Percentiles rank a stretch among this genome's conserved stretches.
Evolutionary conservation across 92 coral and sea anemone species (phyloP).

Genomic region (Parazoanthus swiftii): DNA sequence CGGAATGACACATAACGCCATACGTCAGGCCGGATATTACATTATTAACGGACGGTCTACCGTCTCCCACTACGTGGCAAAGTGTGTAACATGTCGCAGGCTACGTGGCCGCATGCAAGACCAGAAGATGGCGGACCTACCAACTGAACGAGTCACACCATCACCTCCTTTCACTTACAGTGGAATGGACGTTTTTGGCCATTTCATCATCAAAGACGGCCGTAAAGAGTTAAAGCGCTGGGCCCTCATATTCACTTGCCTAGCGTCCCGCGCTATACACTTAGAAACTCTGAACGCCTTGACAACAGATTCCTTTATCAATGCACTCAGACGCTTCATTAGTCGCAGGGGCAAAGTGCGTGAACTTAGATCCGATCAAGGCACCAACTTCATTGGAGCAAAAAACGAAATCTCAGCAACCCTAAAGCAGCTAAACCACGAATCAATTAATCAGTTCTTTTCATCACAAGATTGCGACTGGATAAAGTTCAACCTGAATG

Average conservation of each 20-base stretch:
- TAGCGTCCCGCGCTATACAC: slow-evolving; percentile 46
- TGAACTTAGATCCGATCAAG: slow-evolving; percentile 34
- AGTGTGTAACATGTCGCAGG: neutral
- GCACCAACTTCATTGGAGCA: slow-evolving; percentile 19
- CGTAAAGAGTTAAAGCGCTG: slow-evolving; percentile 46
- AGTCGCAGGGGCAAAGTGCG: slow-evolving; percentile 57
- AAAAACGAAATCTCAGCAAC: slow-evolving; percentile 4
- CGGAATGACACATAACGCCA: slow-evolving; percentile 46
- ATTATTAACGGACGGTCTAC: slow-evolving; percentile 18
- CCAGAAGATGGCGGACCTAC: neutral
- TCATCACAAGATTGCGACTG: slow-evolving; percentile 13
- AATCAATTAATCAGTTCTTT: slow-evolving; percentile 3
- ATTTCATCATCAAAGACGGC: slow-evolving; percentile 46
- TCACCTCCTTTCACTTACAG: slow-evolving; percentile 11
- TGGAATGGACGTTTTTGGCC: slow-evolving; percentile 30
- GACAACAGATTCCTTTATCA: slow-evolving; percentile 61
- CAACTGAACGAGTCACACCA: slow-evolving; percentile 27
- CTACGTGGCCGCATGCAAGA: too few relatives aligned
- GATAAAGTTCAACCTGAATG: slow-evolving; percentile 10
- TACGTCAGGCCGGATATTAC: slow-evolving; percentile 41
- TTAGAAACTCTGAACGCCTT: slow-evolving; percentile 53
- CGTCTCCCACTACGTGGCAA: slow-evolving; percentile 25
- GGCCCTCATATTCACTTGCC: slow-evolving; percentile 60
- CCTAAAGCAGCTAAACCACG: neutral
- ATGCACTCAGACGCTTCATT: slow-evolving; percentile 54